Base-by-base conservation (phyloP, 2,797 vertebrate species). In the Tragelaphus oryx region DNA sequence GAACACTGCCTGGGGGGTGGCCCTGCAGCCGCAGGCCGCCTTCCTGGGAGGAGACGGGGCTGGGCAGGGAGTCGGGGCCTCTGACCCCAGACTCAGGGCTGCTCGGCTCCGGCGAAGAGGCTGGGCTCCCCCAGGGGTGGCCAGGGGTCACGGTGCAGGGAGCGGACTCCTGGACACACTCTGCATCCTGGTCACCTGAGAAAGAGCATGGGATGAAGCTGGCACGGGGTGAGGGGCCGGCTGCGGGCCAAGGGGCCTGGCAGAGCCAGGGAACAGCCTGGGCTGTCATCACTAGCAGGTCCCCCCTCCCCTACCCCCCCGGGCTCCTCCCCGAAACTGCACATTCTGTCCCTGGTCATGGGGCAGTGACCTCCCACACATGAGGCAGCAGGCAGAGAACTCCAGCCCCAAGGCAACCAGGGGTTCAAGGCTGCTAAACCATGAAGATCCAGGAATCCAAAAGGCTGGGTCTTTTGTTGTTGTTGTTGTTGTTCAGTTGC, bases 101-200 rank as follows among this genome's bases (percentile, higher is more conserved):
- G 41, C 68, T 71, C 0, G 83, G 54, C 37, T 96, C 83, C 0
- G 41, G 48, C 0, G 59, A 96, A 26, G 95, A 96, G 14, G 57
- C 54, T 94, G 91, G 89, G 62, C 89, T 89, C 28, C 68, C 80
- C 75, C 79, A 75, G 52, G 81, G n/a, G n/a, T 68, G 62, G 33
- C 46, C 33, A 0, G 78, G 65, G 78, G 17, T 18, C 30, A 50
- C 30, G 3, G 78, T 46, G 48, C 57, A 26, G 74, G 57, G 30
- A 37, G 71, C 17, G 65, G 85, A 22, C 24, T 87, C 90, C 75
- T 91, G 96, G 55, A 46, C 60, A 68, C 17, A 1, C 41, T 55
- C 71, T 8, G 60, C 68, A 52, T 86, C 82, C 12, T 24, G 37
- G 30, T 96, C 87, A 78, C 94, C 97, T 97, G 62, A 62, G 60